phyloP scores from a whole-genome alignment of 2,113 vertebrate species.

The Pao palembangensis region DNA sequence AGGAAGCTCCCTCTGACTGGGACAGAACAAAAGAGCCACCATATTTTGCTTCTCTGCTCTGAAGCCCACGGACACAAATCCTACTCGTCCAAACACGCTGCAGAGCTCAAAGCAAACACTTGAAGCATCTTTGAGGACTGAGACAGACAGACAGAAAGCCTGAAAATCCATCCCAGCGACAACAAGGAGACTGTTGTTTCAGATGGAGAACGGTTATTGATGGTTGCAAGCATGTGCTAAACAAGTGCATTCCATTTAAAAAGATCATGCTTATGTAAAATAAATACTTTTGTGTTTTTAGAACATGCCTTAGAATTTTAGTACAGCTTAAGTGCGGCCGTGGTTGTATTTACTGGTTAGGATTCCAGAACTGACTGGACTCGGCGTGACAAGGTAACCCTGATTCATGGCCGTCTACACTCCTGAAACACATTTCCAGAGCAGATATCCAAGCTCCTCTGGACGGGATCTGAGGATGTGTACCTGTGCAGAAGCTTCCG shows the following conservation, averaged over 20 bases:
- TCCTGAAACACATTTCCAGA: slow-evolving; percentile 47
- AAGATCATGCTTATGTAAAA: no score
- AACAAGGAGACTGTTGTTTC: slow-evolving; percentile 60
- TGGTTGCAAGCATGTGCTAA: slow-evolving; percentile 40
- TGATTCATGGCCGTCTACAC: slow-evolving; percentile 54
- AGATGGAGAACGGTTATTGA: slow-evolving; percentile 49
- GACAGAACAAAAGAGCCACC: slow-evolving; percentile 44
- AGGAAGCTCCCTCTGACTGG: slow-evolving; percentile 34
- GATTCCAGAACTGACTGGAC: slow-evolving; percentile 32
- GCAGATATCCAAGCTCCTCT: slow-evolving; percentile 68
- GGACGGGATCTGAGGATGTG: slow-evolving; percentile 58
- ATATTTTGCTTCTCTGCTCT: slow-evolving; percentile 37
- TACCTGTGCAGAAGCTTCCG: slow-evolving; percentile 72
- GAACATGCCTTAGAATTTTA: neutral
- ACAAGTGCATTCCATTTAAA: slow-evolving; percentile 14
- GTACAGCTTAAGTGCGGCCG: neutral
- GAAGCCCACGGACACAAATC: slow-evolving; percentile 18
- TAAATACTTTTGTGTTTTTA: neutral
- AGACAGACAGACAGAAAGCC: slow-evolving; percentile 38
- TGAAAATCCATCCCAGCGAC: slow-evolving; percentile 59
- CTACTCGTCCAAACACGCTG: slow-evolving; percentile 8
- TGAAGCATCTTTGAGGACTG: slow-evolving; percentile 52
- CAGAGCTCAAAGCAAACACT: slow-evolving; percentile 41
- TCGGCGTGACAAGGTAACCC: slow-evolving; percentile 50
- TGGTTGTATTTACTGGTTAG: no score